phyloP scores from a whole-genome alignment of 2,113 vertebrate species.

The Nycticebus coucang region DNA sequence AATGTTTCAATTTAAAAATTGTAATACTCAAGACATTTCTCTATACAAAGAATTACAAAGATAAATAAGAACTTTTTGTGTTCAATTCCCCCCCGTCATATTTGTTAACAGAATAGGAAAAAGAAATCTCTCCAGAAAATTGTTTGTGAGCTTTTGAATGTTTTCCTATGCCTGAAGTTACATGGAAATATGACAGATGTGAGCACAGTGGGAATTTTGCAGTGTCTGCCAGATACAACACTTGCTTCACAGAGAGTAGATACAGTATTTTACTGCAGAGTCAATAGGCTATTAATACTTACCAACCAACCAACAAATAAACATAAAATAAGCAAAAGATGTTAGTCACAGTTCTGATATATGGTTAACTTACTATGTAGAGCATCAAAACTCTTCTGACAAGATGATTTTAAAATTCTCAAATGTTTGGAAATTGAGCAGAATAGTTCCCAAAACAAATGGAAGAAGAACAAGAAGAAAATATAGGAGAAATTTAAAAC shows the following conservation, averaged over 20 bases:
- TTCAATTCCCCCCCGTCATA: background rate
- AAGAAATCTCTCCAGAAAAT: background rate
- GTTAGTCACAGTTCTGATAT: background rate
- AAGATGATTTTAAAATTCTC: background rate
- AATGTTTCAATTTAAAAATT: slow-evolving; percentile 22
- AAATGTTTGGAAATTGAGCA: background rate
- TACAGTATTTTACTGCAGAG: background rate
- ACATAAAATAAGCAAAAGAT: background rate
- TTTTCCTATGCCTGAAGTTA: background rate
- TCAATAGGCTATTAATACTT: background rate
- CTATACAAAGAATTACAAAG: slow-evolving; percentile 13
- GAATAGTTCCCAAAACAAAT: background rate
- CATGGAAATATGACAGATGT: slow-evolving; percentile 53
- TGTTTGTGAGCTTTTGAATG: background rate
- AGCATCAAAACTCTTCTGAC: background rate
- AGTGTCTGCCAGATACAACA: background rate
- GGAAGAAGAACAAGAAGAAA: background rate
- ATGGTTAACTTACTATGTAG: background rate
- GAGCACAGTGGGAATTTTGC: background rate
- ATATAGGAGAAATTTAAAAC: background rate
- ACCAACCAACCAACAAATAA: background rate
- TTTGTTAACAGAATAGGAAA: slow-evolving; percentile 42
- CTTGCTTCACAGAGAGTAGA: background rate
- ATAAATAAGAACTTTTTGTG: background rate
- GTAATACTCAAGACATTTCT: background rate